These are phyloP conservation scores for Eucera pruinosa DNA, from an alignment of 2,888 invertebrate genomes.

Conservation along the genomic window DNA sequence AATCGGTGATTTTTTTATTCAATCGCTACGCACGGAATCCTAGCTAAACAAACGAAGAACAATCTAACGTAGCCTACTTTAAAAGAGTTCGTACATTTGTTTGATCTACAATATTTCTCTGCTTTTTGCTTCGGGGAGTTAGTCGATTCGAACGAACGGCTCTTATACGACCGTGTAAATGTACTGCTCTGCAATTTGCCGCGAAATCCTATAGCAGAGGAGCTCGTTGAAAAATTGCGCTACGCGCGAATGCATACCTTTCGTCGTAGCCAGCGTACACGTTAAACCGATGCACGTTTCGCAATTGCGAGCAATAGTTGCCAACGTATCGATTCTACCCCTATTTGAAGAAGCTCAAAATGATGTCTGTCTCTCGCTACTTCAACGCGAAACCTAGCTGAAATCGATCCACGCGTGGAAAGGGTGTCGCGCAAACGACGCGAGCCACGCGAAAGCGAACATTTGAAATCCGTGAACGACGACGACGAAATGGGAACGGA, in stretches of 20 bases:
- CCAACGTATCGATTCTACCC: constrained; percentile 17
- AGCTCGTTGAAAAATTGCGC: too few relatives aligned
- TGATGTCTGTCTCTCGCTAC: constrained; percentile 1
- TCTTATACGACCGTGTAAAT: not conserved
- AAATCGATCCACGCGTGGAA: constrained; percentile 22
- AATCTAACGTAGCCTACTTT: too few relatives aligned
- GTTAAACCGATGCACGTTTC: not conserved
- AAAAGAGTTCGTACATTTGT: too few relatives aligned
- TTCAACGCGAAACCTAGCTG: constrained; percentile 19
- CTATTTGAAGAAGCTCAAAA: constrained; percentile 43
- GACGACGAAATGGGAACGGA: constrained; percentile 27
- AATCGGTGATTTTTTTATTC: too few relatives aligned
- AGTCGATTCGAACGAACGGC: not conserved
- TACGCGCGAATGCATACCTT: too few relatives aligned
- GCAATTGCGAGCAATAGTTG: constrained; percentile 17
- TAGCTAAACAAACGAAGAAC: too few relatives aligned
- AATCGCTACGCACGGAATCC: too few relatives aligned
- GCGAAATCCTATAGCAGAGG: too few relatives aligned
- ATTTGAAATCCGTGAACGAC: constrained; percentile 44
- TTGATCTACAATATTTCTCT: too few relatives aligned
- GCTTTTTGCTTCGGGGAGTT: too few relatives aligned
- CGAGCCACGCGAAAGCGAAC: constrained; percentile 15
- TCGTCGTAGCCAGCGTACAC: too few relatives aligned
- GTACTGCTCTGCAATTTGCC: too few relatives aligned
- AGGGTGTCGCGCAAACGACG: not conserved